These are phyloP conservation scores for Aleiodes leptofemur DNA, from an alignment of 2,888 invertebrate genomes.

Conservation along the genomic window DNA sequence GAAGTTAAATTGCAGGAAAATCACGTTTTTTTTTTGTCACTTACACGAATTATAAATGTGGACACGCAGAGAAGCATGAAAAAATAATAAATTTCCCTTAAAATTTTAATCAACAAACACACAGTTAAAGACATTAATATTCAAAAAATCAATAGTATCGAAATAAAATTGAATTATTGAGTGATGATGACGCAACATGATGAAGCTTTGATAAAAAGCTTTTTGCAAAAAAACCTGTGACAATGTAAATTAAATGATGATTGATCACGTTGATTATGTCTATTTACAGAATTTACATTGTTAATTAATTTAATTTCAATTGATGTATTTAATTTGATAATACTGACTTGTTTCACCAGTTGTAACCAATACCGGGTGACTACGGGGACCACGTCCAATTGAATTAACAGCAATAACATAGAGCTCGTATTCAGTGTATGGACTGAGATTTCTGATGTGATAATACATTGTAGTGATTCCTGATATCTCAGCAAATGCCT, in stretches of 20 bases:
- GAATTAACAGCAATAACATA: slow-evolving; percentile 96
- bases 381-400: slow-evolving; percentile 94
- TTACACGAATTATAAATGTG: slow-evolving; percentile 56
- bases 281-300: slow-evolving; percentile 1
- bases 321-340: slow-evolving; percentile 6
- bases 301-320: not conserved
- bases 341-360: slow-evolving; percentile 97
- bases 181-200: not conserved
- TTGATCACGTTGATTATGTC: not conserved
- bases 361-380: slow-evolving; percentile 91
- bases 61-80: slow-evolving; percentile 62
- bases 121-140: too few species aligned
- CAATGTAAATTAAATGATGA: slow-evolving; percentile 12
- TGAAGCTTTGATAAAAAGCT: not conserved
- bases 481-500: slow-evolving; percentile 94
- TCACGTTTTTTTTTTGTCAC: slow-evolving; percentile 49
- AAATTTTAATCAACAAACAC: slow-evolving; percentile 64
- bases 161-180: too few species aligned
- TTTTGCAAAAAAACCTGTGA: not conserved
- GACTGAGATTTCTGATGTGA: slow-evolving; percentile 91
- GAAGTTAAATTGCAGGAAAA: slow-evolving; percentile 43
- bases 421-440: slow-evolving; percentile 97
- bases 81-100: slow-evolving; percentile 72
- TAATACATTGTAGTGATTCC: slow-evolving; percentile 96
- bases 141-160: too few species aligned